A percentile compares a stretch with the other conserved stretches of the same genome.
Evolutionary conservation across 2,113 vertebrate genomes (phyloP).

Genomic region (Cyprinus carpio): DNA sequence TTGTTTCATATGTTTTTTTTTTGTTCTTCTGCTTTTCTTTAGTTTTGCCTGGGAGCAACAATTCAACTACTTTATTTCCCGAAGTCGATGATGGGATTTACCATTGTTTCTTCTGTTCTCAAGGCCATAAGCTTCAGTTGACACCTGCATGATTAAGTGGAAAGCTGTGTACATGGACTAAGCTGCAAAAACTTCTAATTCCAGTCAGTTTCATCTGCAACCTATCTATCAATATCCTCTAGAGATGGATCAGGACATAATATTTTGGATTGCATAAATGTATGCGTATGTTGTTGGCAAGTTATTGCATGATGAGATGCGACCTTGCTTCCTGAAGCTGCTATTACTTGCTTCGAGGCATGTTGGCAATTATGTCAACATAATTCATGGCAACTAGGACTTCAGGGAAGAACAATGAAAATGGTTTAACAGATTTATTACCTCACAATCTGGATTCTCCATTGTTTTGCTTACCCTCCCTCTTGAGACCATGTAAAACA

Average conservation of each 20-base stretch:
- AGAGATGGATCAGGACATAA: constrained; percentile 32
- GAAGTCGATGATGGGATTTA: neutral
- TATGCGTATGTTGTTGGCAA: constrained; percentile 37
- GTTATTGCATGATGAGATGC: constrained; percentile 52
- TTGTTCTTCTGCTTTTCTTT: neutral
- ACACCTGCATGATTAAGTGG: constrained; percentile 26
- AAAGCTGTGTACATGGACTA: constrained; percentile 26
- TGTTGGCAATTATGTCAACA: constrained; percentile 63
- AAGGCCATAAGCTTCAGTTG: neutral
- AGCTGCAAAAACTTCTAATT: constrained; percentile 38
- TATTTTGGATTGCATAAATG: constrained; percentile 21
- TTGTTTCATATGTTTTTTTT: neutral
- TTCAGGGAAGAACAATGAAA: constrained; percentile 52
- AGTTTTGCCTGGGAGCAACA: neutral
- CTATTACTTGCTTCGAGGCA: constrained; percentile 53
- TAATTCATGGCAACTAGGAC: constrained; percentile 62
- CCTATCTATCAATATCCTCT: constrained; percentile 36
- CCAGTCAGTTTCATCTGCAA: constrained; percentile 45
- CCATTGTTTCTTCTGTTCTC: neutral
- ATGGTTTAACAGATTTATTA: constrained; percentile 63
- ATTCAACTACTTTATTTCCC: neutral
- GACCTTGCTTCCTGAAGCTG: constrained; percentile 52
- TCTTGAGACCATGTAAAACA: constrained; percentile 46
- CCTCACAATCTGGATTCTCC: constrained; percentile 57
- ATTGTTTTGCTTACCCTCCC: constrained; percentile 13